A percentile compares a stretch with the other conserved stretches of the same genome.
phyloP scores from a whole-genome alignment of 2,113 vertebrate species.

The Cynocephalus volans region DNA sequence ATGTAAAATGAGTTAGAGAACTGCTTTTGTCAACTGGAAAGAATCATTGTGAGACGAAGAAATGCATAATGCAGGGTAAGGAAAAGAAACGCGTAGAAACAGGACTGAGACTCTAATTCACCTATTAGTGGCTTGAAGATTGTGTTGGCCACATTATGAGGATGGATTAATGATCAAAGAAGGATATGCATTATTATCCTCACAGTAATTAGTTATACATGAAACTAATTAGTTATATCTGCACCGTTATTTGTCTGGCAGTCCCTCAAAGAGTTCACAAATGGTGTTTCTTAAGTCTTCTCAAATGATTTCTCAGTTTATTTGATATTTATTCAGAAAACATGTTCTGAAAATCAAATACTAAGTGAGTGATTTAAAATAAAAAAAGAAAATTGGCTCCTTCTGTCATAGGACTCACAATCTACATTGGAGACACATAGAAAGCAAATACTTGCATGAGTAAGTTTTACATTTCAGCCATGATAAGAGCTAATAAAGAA shows the following conservation, averaged over 20 bases:
- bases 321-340: not conserved
- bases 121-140: not conserved
- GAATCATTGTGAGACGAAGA: not conserved
- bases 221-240: slow-evolving; percentile 9
- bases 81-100: not conserved
- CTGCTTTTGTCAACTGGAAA: not conserved
- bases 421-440: not conserved
- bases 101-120: not conserved
- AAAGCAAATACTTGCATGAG: not conserved
- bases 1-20: not conserved
- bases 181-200: not conserved
- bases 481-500: not conserved
- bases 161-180: slow-evolving; percentile 33
- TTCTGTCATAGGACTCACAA: not conserved
- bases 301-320: not conserved
- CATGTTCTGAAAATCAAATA: not conserved
- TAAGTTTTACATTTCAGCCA: not conserved
- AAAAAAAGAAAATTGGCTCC: not conserved
- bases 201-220: slow-evolving; percentile 5
- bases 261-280: not conserved
- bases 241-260: not conserved
- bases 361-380: not conserved
- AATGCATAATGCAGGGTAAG: not conserved
- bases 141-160: not conserved
- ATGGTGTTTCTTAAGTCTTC: not conserved